These are phyloP conservation scores for Eupelmus urozonus DNA, from an alignment of 2,888 invertebrate species.

Conservation along the genomic window DNA sequence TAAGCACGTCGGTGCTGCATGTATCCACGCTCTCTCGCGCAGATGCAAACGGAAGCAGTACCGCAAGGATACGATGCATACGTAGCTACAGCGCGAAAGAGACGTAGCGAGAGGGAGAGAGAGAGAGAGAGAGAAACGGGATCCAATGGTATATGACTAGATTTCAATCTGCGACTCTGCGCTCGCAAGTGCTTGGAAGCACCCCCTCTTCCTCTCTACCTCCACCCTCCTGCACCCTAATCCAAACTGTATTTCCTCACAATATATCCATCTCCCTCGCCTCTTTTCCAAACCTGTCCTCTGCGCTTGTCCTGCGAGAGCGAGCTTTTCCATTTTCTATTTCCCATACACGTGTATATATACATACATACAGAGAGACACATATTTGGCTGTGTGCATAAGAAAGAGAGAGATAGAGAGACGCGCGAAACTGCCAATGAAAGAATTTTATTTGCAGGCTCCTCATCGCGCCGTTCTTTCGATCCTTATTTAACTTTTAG, in stretches of 20 bases:
- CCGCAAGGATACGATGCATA: neutral
- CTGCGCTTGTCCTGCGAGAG: too few relatives aligned
- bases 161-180: conserved; percentile 66
- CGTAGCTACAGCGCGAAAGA: neutral
- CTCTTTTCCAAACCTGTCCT: neutral
- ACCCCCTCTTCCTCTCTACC: neutral
- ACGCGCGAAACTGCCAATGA: conserved; percentile 34
- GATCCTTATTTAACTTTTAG: conserved; percentile 47
- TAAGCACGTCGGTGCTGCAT: conserved; percentile 61
- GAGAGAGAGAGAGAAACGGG: conserved; percentile 34
- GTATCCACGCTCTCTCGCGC: conserved; percentile 42
- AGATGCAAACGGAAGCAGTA: conserved; percentile 25
- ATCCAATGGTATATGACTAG: conserved; percentile 61
- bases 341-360: conserved; percentile 26
- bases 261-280: conserved; percentile 33
- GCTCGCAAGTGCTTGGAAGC: conserved; percentile 25
- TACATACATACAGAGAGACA: too few relatives aligned
- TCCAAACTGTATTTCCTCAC: conserved; percentile 49
- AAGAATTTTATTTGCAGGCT: conserved; percentile 42
- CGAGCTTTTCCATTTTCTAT: conserved; percentile 43
- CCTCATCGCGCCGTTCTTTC: neutral
- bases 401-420: neutral
- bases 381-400: too few relatives aligned
- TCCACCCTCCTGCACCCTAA: conserved; percentile 37
- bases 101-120: conserved; percentile 17